Evolutionary conservation across 2,113 vertebrate genomes (phyloP), one percentile per base, ranked within the genome.

Genomic region (Gallinago jamesoni): DNA sequence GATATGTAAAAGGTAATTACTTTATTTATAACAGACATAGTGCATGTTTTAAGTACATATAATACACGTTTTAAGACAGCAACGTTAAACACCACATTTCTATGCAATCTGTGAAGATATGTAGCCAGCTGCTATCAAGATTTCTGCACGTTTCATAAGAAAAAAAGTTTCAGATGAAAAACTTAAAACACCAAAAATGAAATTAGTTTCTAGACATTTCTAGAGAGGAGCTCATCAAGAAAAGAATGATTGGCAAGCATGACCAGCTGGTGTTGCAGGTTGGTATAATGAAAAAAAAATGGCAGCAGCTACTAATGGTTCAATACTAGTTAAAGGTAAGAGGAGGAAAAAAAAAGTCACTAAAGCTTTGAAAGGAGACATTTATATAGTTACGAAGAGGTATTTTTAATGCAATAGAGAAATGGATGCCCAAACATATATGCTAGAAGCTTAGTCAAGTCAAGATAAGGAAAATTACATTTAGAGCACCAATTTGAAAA

Each of bases 1-100:
- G 8, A 68, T 78, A 90, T 48, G 81, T 45, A 94, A 95, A 96
- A 95, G 92, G 86, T 77, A 90, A 76, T 52, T 2, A 92, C 66
- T 86, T 92, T 84, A 78, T 95, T 92, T 52, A 37, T 47, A 95
- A 89, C 25, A 84, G 53, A 91, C 14, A 8, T 67, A 97, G 96
- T 47, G 43, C 25, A 78, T 62, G 24, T 84, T 84, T 95, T 80
- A 87, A 73, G 31, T 82, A 47, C 47, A 47, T 47, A 8, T 67
- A 97, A 97, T 50, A 43, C 23, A 78, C 62, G 24, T 84, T 84
- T 95, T 80, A 87, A 73, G 33, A 80, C 30, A 84, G 33, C 35
- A 81, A 16, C 9, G 33, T 69, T 47, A 84, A 84, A 52, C 15
- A 1, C 64, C 33, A 22, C 11, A 28, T 63, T 89, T 76, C 22